Base-by-base conservation (phyloP, 2,888 invertebrate species). In the Gnatocerus cornutus region DNA sequence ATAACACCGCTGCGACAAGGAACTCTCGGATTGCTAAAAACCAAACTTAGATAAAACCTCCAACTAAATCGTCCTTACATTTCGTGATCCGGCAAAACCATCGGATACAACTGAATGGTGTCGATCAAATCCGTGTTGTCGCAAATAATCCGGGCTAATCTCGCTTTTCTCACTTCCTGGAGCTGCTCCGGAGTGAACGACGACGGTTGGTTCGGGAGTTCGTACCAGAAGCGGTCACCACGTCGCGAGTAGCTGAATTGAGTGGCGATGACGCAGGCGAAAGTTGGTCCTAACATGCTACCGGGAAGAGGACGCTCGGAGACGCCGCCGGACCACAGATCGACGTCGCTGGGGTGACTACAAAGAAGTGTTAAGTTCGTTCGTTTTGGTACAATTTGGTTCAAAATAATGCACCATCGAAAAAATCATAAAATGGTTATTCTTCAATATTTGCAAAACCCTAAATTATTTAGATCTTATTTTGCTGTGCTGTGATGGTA, bases 141-240 rank as follows among this genome's bases (percentile, higher is more conserved):
- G 82, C 97, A 97, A 76, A 97, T 93, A 56, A 96, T 86, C 71
- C 95, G 90, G 0, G 96, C 91, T 5, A 96, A 86, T 77, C 93
- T 90, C 0, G 92, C 87, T 85, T 96, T 96, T 50, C 93, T 89
- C 69, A 97, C 88, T 85, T 96, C 96, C 73, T 89, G 89, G 39
- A 97, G 86, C 86, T 97, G 96, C 79, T 94, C 95, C 74, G 90
- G 91, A 3, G 94, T 94, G 85, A 97, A 97, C 0, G 95, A 93
- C 30, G 96, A 96, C 0, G 96, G 96, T 85, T 95, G 96, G 82
- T 96, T 93, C 16, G 94, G 93, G 64, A 96, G 87, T 85, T 97
- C 97, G 82, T 95, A 97, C 97, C 97, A 98, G 84, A 97, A 97
- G 83, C 97, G 90, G 85, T 98, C 97, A 70, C 96, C 96, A 76